Conservation (phyloP, 2,113 vertebrate species). For the Tragelaphus buxtoni region DNA sequence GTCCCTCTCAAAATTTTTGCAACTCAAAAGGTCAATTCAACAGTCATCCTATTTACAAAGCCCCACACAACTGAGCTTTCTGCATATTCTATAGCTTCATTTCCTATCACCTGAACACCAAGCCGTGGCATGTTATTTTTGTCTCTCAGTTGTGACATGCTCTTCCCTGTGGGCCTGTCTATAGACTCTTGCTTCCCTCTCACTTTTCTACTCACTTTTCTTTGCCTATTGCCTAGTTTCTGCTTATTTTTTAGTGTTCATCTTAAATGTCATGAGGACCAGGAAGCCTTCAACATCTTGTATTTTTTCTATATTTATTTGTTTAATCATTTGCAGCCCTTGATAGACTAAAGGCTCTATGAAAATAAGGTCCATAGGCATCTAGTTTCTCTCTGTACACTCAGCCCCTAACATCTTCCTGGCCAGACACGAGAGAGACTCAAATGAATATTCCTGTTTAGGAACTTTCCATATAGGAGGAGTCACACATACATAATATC, state of each 20-base stretch:
- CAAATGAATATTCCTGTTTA: slow-evolving; percentile 1
- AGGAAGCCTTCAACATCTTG: neutral
- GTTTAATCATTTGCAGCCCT: neutral
- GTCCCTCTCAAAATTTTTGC: neutral
- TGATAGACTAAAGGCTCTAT: neutral
- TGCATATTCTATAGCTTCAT: neutral
- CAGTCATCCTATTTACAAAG: neutral
- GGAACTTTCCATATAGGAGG: neutral
- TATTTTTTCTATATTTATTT: neutral
- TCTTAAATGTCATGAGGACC: neutral
- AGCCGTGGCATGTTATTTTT: neutral
- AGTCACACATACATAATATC: neutral
- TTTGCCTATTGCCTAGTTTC: neutral
- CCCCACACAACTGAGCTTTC: neutral
- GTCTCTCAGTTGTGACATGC: neutral
- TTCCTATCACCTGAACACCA: neutral
- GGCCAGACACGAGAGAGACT: neutral
- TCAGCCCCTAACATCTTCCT: neutral
- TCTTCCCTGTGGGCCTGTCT: neutral
- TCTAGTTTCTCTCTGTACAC: neutral
- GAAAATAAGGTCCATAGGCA: neutral
- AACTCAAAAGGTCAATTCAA: neutral
- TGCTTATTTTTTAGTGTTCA: neutral
- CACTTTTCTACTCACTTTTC: slow-evolving; percentile 4
- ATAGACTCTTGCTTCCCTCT: neutral